Evolutionary conservation across 2,888 invertebrate species (phyloP).

Genomic region (Drosophila nigritarsus): DNA sequence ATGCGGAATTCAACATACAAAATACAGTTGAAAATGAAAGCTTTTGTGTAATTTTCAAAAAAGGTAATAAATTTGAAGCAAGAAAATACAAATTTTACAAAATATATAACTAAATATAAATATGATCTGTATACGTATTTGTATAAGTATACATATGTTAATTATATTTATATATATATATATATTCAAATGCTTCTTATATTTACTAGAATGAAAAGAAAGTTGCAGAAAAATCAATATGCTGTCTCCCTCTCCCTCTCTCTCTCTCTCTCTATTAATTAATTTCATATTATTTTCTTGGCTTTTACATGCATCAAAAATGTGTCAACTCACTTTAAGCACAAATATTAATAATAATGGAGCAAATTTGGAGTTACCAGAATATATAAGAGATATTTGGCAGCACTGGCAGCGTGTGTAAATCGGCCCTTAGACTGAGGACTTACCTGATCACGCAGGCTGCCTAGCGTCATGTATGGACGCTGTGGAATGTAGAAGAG

Average conservation of each 20-base stretch:
- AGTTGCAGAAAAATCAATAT: neutral
- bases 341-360: too few species aligned
- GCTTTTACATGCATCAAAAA: neutral
- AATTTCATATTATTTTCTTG: too few species aligned
- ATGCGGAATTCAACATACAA: neutral
- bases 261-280: neutral
- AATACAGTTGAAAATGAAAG: neutral
- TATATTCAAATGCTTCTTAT: neutral
- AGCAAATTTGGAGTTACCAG: neutral
- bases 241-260: neutral
- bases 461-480: conserved; percentile 99
- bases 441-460: conserved; percentile 93
- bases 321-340: too few species aligned
- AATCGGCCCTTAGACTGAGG: neutral
- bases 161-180: too few species aligned
- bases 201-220: neutral
- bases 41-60: neutral
- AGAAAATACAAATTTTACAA: neutral
- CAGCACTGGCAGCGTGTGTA: neutral
- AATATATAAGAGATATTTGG: too few species aligned
- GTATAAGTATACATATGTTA: too few species aligned
- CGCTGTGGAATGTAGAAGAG: conserved; percentile 97
- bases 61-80: neutral
- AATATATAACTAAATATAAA: neutral
- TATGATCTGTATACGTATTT: neutral